Percentiles rank a stretch among this genome's conserved stretches.
Evolutionary conservation across 2,797 vertebrate genomes (phyloP).

Genomic region (Spheniscus humboldti): DNA sequence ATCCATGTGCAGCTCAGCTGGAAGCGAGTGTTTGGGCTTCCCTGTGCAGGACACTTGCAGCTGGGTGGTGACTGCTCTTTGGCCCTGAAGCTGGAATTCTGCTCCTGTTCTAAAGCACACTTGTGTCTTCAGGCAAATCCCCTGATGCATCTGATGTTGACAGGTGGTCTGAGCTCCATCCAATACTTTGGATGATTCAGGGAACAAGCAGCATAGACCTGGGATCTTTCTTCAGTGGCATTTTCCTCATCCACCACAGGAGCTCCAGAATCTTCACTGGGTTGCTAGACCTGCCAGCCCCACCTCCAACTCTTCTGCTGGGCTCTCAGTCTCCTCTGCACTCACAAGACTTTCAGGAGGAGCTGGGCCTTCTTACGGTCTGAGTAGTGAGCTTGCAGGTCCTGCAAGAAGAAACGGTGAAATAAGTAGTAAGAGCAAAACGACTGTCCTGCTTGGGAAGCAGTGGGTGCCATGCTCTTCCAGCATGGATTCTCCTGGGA

Average conservation of each 20-base stretch:
- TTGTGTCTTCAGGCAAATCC: background rate
- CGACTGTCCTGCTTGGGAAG: background rate
- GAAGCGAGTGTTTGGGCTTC: background rate
- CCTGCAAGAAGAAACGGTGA: background rate
- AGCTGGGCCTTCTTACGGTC: background rate
- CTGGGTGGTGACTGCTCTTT: background rate
- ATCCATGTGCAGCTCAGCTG: background rate
- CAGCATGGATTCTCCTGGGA: background rate
- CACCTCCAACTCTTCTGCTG: background rate
- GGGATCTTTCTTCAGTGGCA: background rate
- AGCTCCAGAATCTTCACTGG: background rate
- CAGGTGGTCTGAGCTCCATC: background rate
- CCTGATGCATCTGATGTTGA: background rate
- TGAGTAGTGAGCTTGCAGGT: background rate
- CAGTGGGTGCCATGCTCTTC: background rate
- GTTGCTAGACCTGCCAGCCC: background rate
- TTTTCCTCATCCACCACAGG: background rate
- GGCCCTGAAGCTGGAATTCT: background rate
- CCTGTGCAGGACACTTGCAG: background rate
- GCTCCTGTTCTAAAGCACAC: background rate
- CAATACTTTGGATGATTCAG: background rate
- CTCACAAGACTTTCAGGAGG: background rate
- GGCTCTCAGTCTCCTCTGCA: background rate
- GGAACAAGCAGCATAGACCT: background rate
- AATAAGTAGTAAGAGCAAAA: background rate